Conservation (phyloP, 2,797 vertebrate species). For the Corythornis leucogaster region DNA sequence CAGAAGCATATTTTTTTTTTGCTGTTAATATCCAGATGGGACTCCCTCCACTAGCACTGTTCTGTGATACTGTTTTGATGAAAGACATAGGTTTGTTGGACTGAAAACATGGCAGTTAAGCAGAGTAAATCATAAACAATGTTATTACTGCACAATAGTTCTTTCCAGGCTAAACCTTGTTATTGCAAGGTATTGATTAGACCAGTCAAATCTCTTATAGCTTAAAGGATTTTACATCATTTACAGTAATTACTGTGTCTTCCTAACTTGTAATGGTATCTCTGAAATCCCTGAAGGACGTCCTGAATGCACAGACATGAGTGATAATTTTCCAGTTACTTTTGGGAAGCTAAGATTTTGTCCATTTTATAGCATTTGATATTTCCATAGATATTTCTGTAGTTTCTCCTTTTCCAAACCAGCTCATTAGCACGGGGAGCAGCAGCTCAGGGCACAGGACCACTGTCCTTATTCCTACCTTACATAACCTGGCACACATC, state of each 20-base stretch:
- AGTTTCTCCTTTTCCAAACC: background rate
- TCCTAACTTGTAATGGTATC: background rate
- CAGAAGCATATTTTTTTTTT: rapidly evolving
- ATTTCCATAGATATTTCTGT: rapidly evolving
- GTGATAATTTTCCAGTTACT: background rate
- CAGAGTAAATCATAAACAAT: background rate
- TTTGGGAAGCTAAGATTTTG: background rate
- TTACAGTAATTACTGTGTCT: conserved; percentile 34
- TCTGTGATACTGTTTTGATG: background rate
- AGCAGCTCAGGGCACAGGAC: rapidly evolving
- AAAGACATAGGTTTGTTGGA: background rate
- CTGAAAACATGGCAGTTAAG: background rate
- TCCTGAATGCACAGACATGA: background rate
- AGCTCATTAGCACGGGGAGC: background rate
- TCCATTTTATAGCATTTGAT: background rate
- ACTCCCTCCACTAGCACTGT: background rate
- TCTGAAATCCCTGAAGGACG: background rate
- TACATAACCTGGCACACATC: background rate
- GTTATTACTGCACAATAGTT: background rate
- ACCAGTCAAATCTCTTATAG: background rate
- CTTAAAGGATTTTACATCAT: conserved; percentile 43
- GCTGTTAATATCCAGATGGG: background rate
- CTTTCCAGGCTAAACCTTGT: conserved; percentile 17
- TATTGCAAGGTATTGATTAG: conserved; percentile 54
- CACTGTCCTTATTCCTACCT: background rate